Evolutionary conservation across 2,113 vertebrate genomes (phyloP).

Genomic region (Probosciger aterrimus): DNA sequence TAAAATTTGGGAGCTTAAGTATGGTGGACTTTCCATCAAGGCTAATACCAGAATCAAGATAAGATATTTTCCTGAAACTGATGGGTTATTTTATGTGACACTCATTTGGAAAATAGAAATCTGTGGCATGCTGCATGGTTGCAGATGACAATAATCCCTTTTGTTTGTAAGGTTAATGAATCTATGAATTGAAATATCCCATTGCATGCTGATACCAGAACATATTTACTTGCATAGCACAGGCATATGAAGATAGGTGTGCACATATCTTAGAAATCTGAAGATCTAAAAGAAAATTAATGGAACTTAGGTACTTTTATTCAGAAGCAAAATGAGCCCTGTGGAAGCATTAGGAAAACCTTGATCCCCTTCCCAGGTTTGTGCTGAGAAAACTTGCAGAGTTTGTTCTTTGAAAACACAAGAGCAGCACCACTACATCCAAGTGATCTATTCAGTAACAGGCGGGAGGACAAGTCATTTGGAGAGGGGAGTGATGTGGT

Average conservation of each 20-base stretch:
- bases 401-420: background rate
- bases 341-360: background rate
- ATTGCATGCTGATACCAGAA: background rate
- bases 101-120: background rate
- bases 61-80: background rate
- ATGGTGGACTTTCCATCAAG: background rate
- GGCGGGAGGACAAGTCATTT: background rate
- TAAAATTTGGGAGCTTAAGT: background rate
- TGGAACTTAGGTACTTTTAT: background rate
- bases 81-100: background rate
- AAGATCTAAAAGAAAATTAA: background rate
- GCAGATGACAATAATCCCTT: background rate
- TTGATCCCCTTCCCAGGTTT: background rate
- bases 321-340: background rate
- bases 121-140: background rate
- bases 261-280: background rate
- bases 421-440: background rate
- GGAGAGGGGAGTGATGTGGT: background rate
- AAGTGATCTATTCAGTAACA: background rate
- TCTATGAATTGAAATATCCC: background rate
- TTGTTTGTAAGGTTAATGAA: background rate
- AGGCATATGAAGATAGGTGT: background rate
- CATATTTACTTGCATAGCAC: background rate
- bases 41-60: background rate
- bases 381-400: background rate